These are phyloP conservation scores for Agonum fuliginosum DNA, from an alignment of 2,888 invertebrate species.

Conservation along the genomic window DNA sequence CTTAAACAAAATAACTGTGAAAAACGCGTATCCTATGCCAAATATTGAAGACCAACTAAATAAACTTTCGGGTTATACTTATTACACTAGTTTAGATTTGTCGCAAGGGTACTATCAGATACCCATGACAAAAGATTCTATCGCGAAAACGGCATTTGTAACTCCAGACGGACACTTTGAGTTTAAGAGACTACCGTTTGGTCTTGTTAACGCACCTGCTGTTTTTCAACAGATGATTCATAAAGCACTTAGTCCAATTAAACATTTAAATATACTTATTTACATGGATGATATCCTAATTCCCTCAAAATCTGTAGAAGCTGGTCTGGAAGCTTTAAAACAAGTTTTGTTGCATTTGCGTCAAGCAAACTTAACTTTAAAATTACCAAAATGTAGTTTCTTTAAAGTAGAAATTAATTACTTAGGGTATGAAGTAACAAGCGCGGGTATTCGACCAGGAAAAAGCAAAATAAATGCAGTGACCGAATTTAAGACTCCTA, in stretches of 20 bases:
- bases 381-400: neutral
- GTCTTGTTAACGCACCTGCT: constrained; percentile 58
- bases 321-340: neutral
- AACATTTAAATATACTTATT: neutral
- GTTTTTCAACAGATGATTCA: constrained; percentile 55
- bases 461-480: constrained; percentile 62
- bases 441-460: constrained; percentile 62
- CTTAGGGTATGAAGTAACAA: constrained; percentile 53
- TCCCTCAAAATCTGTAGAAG: neutral
- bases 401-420: constrained; percentile 55
- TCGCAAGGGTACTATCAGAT: constrained; percentile 52
- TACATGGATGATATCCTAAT: constrained; percentile 60
- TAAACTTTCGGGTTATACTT: too few relatives aligned
- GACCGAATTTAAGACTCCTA: constrained; percentile 46
- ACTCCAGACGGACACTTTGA: constrained; percentile 61
- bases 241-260: neutral
- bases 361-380: neutral
- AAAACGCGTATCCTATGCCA: neutral
- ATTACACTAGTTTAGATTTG: too few relatives aligned
- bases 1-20: neutral
- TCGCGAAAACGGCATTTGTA: constrained; percentile 61
- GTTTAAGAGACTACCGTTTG: constrained; percentile 35
- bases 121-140: constrained; percentile 55
- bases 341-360: neutral
- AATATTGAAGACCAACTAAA: constrained; percentile 5